phyloP scores from a whole-genome alignment of 2,888 invertebrate species.

The Elysia crispata region DNA sequence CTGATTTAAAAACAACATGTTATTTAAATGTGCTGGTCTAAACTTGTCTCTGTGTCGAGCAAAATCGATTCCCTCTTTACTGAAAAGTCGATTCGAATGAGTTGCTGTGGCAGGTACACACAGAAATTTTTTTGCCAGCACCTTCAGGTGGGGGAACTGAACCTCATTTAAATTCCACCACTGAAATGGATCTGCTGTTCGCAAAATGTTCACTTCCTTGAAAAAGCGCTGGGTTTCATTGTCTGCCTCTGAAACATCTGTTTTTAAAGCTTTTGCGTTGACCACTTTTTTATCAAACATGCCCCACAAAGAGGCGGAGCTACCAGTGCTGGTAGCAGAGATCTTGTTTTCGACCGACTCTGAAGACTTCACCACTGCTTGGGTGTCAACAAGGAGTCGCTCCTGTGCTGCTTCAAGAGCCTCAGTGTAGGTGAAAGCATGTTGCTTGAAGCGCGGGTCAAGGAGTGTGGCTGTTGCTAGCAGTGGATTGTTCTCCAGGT shows the following conservation, averaged over 20 bases:
- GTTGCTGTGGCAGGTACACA: conserved; percentile 46
- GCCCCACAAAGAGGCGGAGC: conserved; percentile 40
- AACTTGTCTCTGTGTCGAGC: conserved; percentile 35
- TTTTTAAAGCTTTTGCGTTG: conserved; percentile 44
- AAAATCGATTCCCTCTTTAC: conserved; percentile 39
- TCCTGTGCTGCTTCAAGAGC: conserved; percentile 44
- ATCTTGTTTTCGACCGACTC: neutral
- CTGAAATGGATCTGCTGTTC: conserved; percentile 36
- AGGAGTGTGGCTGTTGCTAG: conserved; percentile 42
- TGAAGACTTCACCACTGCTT: conserved; percentile 6
- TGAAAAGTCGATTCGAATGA: conserved; percentile 38
- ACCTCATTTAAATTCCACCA: conserved; percentile 48
- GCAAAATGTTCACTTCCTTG: conserved; percentile 45
- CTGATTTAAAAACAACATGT: conserved; percentile 45
- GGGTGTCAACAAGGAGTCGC: conserved; percentile 37
- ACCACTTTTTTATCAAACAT: conserved; percentile 45
- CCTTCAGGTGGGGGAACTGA: conserved; percentile 44
- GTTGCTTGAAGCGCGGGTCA: conserved; percentile 49
- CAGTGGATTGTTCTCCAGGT: conserved; percentile 40
- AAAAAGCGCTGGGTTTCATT: conserved; percentile 42
- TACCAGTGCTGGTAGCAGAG: neutral
- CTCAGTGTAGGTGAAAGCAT: conserved; percentile 40
- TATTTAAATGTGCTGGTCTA: conserved; percentile 35
- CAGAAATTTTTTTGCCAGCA: conserved; percentile 45
- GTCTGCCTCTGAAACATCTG: conserved; percentile 36